Conservation (phyloP, 2,113 vertebrate genomes). For the Poecilia latipinna region DNA sequence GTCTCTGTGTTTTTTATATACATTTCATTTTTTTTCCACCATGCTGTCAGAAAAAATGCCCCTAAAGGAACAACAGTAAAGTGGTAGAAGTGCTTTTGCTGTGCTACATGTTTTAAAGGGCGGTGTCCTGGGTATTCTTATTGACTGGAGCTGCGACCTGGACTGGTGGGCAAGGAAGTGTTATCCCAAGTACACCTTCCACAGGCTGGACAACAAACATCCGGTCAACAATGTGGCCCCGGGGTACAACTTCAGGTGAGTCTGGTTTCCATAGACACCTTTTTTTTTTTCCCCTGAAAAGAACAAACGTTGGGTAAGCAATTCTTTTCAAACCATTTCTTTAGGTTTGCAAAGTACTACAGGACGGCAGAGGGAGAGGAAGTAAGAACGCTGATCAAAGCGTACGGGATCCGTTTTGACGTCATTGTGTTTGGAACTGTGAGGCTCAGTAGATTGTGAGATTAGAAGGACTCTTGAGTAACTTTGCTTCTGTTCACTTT, state of each 20-base stretch:
- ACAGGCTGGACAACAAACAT: conserved; percentile 84
- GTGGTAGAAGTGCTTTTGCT: neutral
- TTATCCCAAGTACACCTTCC: conserved; percentile 86
- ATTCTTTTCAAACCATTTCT: neutral
- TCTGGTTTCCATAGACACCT: neutral
- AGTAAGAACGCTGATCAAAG: conserved; percentile 85
- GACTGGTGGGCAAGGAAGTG: conserved; percentile 80
- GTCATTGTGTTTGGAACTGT: conserved; percentile 90
- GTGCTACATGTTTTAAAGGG: conserved; percentile 44
- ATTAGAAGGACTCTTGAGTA: neutral
- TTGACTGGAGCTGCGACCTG: conserved; percentile 84
- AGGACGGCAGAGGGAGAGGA: conserved; percentile 68
- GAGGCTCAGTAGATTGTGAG: conserved; percentile 29
- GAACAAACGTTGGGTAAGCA: neutral
- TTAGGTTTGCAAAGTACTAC: conserved; percentile 90
- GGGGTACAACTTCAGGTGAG: conserved; percentile 91
- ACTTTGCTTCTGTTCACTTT: accelerated
- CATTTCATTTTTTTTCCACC: too few relatives aligned
- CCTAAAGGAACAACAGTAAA: too few relatives aligned
- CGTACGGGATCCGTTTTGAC: conserved; percentile 89
- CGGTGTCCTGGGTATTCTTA: conserved; percentile 62
- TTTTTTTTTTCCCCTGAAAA: neutral
- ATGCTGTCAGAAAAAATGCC: too few relatives aligned
- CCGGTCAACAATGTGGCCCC: conserved; percentile 80
- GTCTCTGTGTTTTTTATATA: too few relatives aligned